Percentiles rank a stretch among this genome's conserved stretches.
phyloP scores from a whole-genome alignment of 2,113 vertebrate genomes.

The Philantomba maxwellii region DNA sequence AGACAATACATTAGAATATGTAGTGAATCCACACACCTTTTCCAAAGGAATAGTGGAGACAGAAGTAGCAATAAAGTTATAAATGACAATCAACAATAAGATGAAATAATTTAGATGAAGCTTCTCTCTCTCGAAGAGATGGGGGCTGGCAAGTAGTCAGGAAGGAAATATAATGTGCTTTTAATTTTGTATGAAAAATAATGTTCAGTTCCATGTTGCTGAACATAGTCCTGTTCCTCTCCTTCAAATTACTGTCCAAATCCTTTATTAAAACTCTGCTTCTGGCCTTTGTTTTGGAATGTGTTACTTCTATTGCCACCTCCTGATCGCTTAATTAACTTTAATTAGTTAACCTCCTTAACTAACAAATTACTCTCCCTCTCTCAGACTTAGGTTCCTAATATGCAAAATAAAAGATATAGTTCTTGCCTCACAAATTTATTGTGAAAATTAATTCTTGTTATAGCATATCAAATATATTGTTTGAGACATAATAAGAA shows the following conservation, averaged over 20 bases:
- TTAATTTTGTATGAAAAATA: background rate
- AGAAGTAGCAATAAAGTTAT: background rate
- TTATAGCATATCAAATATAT: background rate
- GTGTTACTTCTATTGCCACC: no score
- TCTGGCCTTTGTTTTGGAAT: no score
- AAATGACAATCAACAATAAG: background rate
- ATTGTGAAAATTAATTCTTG: background rate
- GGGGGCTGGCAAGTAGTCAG: background rate
- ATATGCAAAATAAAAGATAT: background rate
- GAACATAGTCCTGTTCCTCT: no score
- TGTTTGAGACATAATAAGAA: background rate
- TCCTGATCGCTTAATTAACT: no score
- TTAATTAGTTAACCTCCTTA: no score
- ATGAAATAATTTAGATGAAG: background rate
- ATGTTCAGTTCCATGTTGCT: background rate
- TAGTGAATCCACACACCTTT: background rate
- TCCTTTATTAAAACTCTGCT: no score
- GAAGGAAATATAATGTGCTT: background rate
- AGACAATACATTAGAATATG: background rate
- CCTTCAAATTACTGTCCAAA: no score
- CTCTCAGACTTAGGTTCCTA: background rate
- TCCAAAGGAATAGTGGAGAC: background rate
- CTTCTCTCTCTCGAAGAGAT: background rate
- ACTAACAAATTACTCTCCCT: no score
- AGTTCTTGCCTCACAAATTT: background rate